Percentiles rank a stretch among this genome's conserved stretches.
phyloP scores from a whole-genome alignment of 2,797 vertebrate species.

The Scolopax bukidnonensis region DNA sequence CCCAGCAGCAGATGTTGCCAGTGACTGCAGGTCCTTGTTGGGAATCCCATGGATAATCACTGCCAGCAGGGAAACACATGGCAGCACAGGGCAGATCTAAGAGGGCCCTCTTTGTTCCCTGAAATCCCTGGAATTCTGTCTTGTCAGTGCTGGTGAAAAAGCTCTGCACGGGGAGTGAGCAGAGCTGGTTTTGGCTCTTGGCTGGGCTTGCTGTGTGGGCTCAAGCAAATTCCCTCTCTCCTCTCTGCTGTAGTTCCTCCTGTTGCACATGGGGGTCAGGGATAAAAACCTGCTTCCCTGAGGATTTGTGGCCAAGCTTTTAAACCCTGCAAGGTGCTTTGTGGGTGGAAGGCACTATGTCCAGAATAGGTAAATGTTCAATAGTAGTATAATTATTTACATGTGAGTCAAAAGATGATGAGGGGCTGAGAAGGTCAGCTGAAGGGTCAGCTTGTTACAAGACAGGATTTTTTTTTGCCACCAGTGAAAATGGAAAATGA shows the following conservation, averaged over 20 bases:
- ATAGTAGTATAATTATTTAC: background rate
- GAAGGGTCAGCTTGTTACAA: background rate
- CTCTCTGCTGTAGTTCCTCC: background rate
- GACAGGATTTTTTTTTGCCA: background rate
- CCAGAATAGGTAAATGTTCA: background rate
- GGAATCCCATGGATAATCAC: slow-evolving; percentile 2
- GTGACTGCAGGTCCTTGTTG: slow-evolving; percentile 12
- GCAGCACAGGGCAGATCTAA: background rate
- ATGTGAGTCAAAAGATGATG: background rate
- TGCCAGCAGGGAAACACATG: slow-evolving; percentile 2
- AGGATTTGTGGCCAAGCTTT: background rate
- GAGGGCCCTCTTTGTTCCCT: background rate
- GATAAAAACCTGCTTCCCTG: background rate
- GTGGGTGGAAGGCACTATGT: background rate
- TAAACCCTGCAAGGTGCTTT: background rate
- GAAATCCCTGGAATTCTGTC: background rate
- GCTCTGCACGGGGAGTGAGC: background rate
- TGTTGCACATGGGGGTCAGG: background rate
- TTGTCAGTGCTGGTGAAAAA: background rate
- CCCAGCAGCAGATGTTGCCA: background rate
- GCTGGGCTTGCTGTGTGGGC: background rate
- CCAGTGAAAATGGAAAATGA: background rate
- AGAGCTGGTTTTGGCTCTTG: background rate
- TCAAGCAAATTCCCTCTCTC: background rate
- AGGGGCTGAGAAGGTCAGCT: background rate